Conservation (phyloP, 2,888 invertebrate species). For the Biston betularia region DNA sequence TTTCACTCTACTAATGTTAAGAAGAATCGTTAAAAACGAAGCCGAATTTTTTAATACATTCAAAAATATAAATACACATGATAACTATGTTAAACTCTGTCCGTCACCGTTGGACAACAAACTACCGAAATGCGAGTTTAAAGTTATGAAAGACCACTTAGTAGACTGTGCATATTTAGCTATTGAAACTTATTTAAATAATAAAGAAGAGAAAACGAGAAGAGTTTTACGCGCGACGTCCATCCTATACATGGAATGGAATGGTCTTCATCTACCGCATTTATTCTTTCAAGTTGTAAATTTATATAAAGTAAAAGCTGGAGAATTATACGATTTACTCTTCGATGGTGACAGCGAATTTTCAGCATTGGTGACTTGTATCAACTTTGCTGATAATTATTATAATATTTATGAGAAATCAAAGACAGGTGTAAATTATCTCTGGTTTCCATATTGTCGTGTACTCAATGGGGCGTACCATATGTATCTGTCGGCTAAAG, state of each 20-base stretch:
- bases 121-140: not conserved
- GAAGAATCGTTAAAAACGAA: slow-evolving; percentile 5
- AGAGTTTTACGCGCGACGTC: not conserved
- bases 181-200: not conserved
- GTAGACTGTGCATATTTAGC: slow-evolving; percentile 3
- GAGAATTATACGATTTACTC: not conserved
- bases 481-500: not conserved
- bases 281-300: slow-evolving; percentile 1
- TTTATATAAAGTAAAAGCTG: not conserved
- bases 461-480: not conserved
- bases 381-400: not conserved
- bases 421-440: not conserved
- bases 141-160: not conserved
- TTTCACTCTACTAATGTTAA: not conserved
- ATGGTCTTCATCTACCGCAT: not conserved
- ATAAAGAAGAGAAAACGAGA: not conserved
- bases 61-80: slow-evolving; percentile 1
- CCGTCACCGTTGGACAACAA: not conserved
- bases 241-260: slow-evolving; percentile 1
- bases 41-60: not conserved
- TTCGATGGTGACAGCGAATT: not conserved
- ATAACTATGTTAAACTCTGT: slow-evolving; percentile 6
- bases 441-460: slow-evolving; percentile 1
- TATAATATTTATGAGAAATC: not conserved
- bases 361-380: not conserved